These are phyloP conservation scores for Notothenia coriiceps DNA, from an alignment of 2,113 vertebrate genomes.

Conservation along the genomic window DNA sequence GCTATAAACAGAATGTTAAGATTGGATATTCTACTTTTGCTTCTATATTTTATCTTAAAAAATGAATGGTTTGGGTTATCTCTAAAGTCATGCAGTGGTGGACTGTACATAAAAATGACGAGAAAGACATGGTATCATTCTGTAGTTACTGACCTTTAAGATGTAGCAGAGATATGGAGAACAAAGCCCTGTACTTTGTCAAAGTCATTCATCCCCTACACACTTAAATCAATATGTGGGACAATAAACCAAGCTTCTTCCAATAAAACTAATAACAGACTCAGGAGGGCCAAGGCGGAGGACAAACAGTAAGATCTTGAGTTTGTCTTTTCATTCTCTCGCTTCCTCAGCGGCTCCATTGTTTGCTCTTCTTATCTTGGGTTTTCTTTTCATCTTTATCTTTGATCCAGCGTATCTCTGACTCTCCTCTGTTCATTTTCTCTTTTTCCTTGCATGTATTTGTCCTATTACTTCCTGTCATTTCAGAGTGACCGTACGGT, in stretches of 20 bases:
- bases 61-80: not conserved
- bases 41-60: not conserved
- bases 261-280: slow-evolving; percentile 32
- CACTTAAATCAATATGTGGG: slow-evolving; percentile 35
- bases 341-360: not conserved
- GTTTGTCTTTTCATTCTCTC: slow-evolving; percentile 16
- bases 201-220: not conserved
- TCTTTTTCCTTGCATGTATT: not conserved
- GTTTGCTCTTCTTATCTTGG: slow-evolving; percentile 2
- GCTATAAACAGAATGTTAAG: too few species aligned
- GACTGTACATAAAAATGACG: slow-evolving; percentile 19
- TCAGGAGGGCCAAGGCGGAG: not conserved
- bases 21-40: too few species aligned
- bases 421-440: not conserved
- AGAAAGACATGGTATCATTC: not conserved
- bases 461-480: slow-evolving; percentile 5
- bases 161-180: not conserved
- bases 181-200: not conserved
- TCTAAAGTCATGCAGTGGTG: not conserved
- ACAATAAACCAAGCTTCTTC: slow-evolving; percentile 6
- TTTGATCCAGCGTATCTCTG: not conserved
- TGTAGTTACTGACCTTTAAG: slow-evolving; percentile 14
- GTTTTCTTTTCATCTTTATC: not conserved
- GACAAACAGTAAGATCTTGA: not conserved
- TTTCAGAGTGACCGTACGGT: not conserved